Evolutionary conservation across 1,140 invertebrate genomes (phyloP), one percentile per base, ranked within the genome.

Genomic region (Hestina assimilis): DNA sequence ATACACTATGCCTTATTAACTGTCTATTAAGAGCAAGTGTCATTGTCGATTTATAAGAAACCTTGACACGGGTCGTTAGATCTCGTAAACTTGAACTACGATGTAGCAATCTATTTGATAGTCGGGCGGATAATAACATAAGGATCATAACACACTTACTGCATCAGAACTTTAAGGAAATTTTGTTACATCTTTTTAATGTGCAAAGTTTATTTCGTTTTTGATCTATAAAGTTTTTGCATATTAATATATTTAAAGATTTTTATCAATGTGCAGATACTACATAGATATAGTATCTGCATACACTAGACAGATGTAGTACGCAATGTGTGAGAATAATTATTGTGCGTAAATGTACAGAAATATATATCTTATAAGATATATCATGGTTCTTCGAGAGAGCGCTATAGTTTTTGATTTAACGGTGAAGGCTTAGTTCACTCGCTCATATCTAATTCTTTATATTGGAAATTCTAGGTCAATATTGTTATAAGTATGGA

Each of bases 11-110:
- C 14, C 53, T 58, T 54, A 58, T 54, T 66, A 66, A 61, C 61
- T 53, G 51, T 62, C 40, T 51, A 62, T 58, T 62, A 62, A 51
- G 59, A 58, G 48, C 59, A 62, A 42, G 58, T 57, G 48, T 59
- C 58, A 57, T 53, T 53, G 63, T 33, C 47, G 60, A 46, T 33
- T 63, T 46, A 47, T 8, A 52, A 54, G 14, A 11, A 50, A 45
- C 68, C 68, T 71, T 66, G 68, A 71, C 68, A 64, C 53, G 41
- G 59, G 64, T 67, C 64, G 53, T 59, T 63, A 52, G 51, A 46
- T 52, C 41, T 38, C 51, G 56, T 63, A 55, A 63, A 58, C 61
- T 63, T 63, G 55, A 58, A 58, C 45, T 54, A 35, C 17, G 7
- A 31, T 48, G 46, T 38, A 3, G 46, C 20, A 48, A 48, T 38